Conservation (phyloP, 2,888 invertebrate species). For the Fragum whitleyi region DNA sequence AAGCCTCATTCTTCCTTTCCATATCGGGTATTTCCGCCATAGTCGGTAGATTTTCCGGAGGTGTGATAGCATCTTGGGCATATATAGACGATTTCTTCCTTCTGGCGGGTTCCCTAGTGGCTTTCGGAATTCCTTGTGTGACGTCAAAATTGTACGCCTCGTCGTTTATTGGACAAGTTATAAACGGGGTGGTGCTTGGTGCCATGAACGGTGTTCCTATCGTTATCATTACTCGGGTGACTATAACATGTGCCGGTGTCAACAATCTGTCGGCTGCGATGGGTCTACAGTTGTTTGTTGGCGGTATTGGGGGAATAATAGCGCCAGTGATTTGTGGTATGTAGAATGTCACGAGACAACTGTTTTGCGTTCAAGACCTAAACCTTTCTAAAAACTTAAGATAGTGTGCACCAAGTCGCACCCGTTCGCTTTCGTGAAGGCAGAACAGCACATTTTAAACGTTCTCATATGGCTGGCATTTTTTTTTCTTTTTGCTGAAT, state of each 20-base stretch:
- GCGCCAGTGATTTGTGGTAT: slow-evolving; percentile 20
- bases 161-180: slow-evolving; percentile 20
- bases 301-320: slow-evolving; percentile 22
- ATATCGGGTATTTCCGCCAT: slow-evolving; percentile 23
- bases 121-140: slow-evolving; percentile 16
- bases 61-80: slow-evolving; percentile 14
- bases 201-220: slow-evolving; percentile 19
- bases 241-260: background rate
- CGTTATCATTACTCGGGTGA: slow-evolving; percentile 17
- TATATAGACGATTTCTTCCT: slow-evolving; percentile 12
- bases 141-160: slow-evolving; percentile 8
- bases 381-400: background rate
- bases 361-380: background rate
- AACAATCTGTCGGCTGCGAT: slow-evolving; percentile 18
- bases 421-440: background rate
- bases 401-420: background rate
- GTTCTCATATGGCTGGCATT: too few species aligned
- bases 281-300: slow-evolving; percentile 20
- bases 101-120: slow-evolving; percentile 7
- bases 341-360: too few species aligned
- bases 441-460: background rate
- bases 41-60: background rate
- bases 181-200: slow-evolving; percentile 13
- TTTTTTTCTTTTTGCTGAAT: too few species aligned
- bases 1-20: slow-evolving; percentile 23